Evolutionary conservation across 2,888 invertebrate species (phyloP).

Genomic region (Drosophila colorata): DNA sequence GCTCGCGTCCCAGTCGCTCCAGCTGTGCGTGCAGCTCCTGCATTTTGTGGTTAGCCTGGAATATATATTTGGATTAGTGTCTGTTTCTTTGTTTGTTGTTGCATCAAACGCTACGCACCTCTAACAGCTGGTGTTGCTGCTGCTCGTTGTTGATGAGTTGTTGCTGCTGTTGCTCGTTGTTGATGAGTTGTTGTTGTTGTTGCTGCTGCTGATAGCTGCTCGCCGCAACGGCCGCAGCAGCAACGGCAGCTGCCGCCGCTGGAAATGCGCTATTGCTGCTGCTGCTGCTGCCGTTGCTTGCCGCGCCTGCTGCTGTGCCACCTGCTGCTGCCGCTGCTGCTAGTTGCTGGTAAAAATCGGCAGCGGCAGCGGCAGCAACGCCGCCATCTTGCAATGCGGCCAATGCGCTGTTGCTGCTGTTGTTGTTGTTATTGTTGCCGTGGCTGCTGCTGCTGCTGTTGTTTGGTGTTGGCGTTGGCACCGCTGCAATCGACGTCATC

Average conservation of each 20-base stretch:
- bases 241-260: slow-evolving; percentile 70
- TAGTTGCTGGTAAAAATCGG: slow-evolving; percentile 71
- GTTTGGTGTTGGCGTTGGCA: slow-evolving; percentile 41
- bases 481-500: slow-evolving; percentile 74
- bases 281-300: slow-evolving; percentile 24
- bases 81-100: not conserved
- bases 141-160: slow-evolving; percentile 79
- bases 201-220: slow-evolving; percentile 78
- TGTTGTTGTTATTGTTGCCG: slow-evolving; percentile 52
- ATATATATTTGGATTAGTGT: not conserved
- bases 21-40: slow-evolving; percentile 88
- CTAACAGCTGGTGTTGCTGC: slow-evolving; percentile 79
- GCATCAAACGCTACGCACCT: slow-evolving; percentile 54
- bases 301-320: slow-evolving; percentile 32
- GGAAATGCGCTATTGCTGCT: slow-evolving; percentile 43
- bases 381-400: slow-evolving; percentile 75
- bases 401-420: slow-evolving; percentile 49
- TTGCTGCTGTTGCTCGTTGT: slow-evolving; percentile 60
- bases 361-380: slow-evolving; percentile 73
- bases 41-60: slow-evolving; percentile 85
- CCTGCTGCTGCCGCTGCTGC: slow-evolving; percentile 61
- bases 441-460: slow-evolving; percentile 45
- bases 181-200: slow-evolving; percentile 56
- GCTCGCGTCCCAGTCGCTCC: slow-evolving; percentile 88
- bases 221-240: slow-evolving; percentile 78